Base-by-base conservation (phyloP, 2,797 vertebrate species). In the Columba guinea region DNA sequence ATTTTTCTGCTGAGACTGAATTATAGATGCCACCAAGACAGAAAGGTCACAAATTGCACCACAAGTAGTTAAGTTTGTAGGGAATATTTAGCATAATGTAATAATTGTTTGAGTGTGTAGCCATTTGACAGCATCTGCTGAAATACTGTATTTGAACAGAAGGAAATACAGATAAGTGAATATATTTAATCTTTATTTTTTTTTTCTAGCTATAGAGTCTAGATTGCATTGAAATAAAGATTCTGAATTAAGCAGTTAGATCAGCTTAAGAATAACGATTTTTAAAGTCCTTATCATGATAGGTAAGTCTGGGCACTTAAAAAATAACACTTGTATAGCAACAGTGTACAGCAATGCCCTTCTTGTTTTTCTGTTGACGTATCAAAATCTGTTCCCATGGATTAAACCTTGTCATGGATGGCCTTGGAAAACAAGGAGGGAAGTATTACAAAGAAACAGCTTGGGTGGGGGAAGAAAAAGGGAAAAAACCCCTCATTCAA, bases 371-470 rank as follows among this genome's bases (percentile, higher is more conserved):
- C 67, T 89, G 37, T n/a, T 90, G 78, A 39, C 19, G 22, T 74
- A 85, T 26, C 17, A 87, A 94, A 94, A 87, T 80, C 53, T 83
- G 44, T 89, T 87, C 15, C 60, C 89, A 32, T 68, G 62, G 75
- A 32, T 14, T 84, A 93, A 92, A 76, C 16, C 37, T 69, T 41
- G 48, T 87, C 4, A 0, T 69, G 49, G 23, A 51, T 69, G 70
- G 48, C 34, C 56, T 87, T 81, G 53, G 56, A 67, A 94, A 81
- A 62, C 23, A 70, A 71, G 60, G 41, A 90, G 10, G 2, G 32
- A 3, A 3, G 1, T 58, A 68, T 64, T 81, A 11, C 41, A 67
- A 75, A 65, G 69, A 64, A 85, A 75, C 32, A 75, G 62, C 34
- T 96, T 84, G 53, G 19, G 3, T 83, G 49, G 37, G 56, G 48